Percentiles rank a stretch among this genome's conserved stretches.
phyloP scores from a whole-genome alignment of 2,888 invertebrate species.

The Onchidella celtica region DNA sequence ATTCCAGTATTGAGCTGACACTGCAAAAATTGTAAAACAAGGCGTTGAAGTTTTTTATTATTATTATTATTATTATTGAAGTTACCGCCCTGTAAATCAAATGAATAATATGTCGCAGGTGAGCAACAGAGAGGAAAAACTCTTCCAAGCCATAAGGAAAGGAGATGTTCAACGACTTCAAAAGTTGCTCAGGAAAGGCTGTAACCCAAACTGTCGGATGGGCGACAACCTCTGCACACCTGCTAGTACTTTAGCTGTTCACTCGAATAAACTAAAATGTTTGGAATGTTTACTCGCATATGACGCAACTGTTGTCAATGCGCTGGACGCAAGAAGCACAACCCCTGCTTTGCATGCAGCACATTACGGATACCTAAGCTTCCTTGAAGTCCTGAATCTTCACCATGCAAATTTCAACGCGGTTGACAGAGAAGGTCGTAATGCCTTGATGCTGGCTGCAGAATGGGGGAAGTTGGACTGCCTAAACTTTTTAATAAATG shows the following conservation, averaged over 20 bases:
- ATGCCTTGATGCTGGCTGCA: neutral
- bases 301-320: neutral
- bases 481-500: neutral
- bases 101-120: no score
- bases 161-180: neutral
- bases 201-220: neutral
- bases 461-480: neutral
- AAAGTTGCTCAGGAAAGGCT: neutral
- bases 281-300: neutral
- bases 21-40: no score
- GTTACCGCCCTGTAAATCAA: no score
- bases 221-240: neutral
- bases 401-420: neutral
- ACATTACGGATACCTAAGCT: neutral
- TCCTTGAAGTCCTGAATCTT: neutral
- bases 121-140: no score
- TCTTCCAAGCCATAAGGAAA: neutral
- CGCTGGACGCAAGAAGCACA: neutral
- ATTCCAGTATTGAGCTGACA: no score
- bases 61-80: no score
- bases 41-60: no score
- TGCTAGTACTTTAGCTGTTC: neutral
- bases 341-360: slow-evolving; percentile 2
- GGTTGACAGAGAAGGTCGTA: neutral
- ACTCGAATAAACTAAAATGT: neutral